Conservation (phyloP, 2,888 invertebrate genomes). For the Hecatera dysodea region DNA sequence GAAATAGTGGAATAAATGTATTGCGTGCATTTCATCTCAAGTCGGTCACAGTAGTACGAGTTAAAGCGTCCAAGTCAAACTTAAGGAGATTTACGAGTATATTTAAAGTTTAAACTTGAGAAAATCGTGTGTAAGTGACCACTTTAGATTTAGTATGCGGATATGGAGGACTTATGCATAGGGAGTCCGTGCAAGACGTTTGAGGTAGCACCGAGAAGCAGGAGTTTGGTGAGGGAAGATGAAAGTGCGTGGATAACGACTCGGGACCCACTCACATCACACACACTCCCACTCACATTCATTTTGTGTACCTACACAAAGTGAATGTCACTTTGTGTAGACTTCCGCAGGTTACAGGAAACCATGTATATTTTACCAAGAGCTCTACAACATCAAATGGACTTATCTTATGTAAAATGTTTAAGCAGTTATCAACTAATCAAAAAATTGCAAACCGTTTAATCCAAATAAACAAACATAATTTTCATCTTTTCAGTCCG, state of each 20-base stretch:
- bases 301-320: not conserved
- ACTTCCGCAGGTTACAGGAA: not conserved
- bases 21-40: conserved; percentile 56
- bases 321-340: no score
- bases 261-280: not conserved
- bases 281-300: not conserved
- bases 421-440: not conserved
- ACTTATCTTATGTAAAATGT: not conserved
- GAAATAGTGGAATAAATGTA: conserved; percentile 60
- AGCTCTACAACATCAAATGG: not conserved
- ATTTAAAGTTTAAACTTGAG: conserved; percentile 40
- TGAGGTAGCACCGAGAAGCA: not conserved
- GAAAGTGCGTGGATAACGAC: not conserved
- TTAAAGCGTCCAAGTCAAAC: conserved; percentile 19
- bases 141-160: conserved; percentile 34
- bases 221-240: not conserved
- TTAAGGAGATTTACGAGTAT: conserved; percentile 49
- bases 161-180: conserved; percentile 8
- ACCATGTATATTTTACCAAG: not conserved
- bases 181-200: not conserved
- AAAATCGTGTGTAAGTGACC: conserved; percentile 20
- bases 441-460: conserved; percentile 17
- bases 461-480: conserved; percentile 1
- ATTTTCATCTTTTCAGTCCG: not conserved
- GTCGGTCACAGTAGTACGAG: conserved; percentile 24